Evolutionary conservation across 2,888 invertebrate species (phyloP).

Genomic region (Zhengitettix transpicula): DNA sequence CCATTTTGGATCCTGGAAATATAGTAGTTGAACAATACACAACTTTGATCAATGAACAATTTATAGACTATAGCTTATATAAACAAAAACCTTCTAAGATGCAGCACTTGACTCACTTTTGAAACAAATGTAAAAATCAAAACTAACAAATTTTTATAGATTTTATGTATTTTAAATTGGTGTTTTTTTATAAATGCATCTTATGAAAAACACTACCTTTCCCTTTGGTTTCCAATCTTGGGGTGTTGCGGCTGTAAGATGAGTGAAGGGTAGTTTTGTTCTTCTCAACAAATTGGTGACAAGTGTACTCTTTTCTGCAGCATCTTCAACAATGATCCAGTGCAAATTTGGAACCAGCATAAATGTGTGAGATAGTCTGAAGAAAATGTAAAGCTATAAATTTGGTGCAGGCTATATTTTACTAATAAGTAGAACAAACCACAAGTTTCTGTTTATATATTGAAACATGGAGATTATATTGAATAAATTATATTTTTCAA

Average conservation of each 20-base stretch:
- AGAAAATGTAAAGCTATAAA: conserved; percentile 9
- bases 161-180: not conserved
- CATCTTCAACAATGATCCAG: conserved; percentile 89
- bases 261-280: conserved; percentile 48
- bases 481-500: no score
- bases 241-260: conserved; percentile 54
- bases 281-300: conserved; percentile 54
- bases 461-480: no score
- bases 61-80: no score
- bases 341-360: conserved; percentile 74
- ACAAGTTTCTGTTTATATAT: no score
- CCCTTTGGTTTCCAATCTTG: conserved; percentile 46
- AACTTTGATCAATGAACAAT: no score
- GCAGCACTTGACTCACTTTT: not conserved
- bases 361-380: conserved; percentile 72
- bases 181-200: not conserved
- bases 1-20: conserved; percentile 46
- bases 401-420: not conserved
- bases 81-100: no score
- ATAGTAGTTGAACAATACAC: no score
- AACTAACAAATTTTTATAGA: not conserved
- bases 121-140: not conserved
- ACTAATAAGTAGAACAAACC: no score
- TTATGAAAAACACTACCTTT: conserved; percentile 22
- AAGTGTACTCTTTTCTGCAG: conserved; percentile 45